These are phyloP conservation scores for Ailurus styani DNA, from an alignment of 2,113 vertebrate genomes.

Conservation along the genomic window DNA sequence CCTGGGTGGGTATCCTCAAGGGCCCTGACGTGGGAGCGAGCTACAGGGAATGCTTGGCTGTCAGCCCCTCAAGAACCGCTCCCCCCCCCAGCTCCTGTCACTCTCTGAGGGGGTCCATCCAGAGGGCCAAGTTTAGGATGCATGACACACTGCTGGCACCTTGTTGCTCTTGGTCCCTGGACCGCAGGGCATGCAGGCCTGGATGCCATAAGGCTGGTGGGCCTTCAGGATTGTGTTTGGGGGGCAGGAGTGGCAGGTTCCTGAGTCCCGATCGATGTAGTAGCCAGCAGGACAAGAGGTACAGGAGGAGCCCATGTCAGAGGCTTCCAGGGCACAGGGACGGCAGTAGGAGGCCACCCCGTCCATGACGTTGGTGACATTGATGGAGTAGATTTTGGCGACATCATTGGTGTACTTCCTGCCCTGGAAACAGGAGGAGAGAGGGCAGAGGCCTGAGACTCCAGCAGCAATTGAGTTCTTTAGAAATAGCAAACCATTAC, in stretches of 20 bases:
- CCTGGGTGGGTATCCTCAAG: not conserved
- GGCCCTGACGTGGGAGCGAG: not conserved
- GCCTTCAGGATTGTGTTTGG: slow-evolving; percentile 85
- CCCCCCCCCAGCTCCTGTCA: not conserved
- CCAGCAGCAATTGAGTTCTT: not conserved
- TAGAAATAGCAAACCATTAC: not conserved
- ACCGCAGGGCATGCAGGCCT: slow-evolving; percentile 88
- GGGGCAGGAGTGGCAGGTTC: slow-evolving; percentile 86
- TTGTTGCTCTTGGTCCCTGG: slow-evolving; percentile 89
- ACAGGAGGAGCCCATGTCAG: slow-evolving; percentile 81
- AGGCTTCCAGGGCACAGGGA: slow-evolving; percentile 83
- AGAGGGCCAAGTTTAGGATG: not conserved
- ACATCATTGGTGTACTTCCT: slow-evolving; percentile 87
- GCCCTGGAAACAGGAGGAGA: slow-evolving; percentile 78
- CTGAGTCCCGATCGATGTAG: slow-evolving; percentile 84
- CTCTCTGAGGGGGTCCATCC: not conserved
- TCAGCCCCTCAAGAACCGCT: not conserved
- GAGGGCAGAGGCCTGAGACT: not conserved
- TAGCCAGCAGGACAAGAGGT: slow-evolving; percentile 88
- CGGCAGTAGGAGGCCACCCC: slow-evolving; percentile 93
- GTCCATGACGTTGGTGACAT: slow-evolving; percentile 89
- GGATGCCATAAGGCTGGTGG: slow-evolving; percentile 83
- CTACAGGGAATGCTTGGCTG: no score
- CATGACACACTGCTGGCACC: slow-evolving; percentile 74
- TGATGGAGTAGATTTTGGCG: slow-evolving; percentile 94